Conservation (phyloP, 2,888 invertebrate genomes). For the Pycnomerus fuliginosus region DNA sequence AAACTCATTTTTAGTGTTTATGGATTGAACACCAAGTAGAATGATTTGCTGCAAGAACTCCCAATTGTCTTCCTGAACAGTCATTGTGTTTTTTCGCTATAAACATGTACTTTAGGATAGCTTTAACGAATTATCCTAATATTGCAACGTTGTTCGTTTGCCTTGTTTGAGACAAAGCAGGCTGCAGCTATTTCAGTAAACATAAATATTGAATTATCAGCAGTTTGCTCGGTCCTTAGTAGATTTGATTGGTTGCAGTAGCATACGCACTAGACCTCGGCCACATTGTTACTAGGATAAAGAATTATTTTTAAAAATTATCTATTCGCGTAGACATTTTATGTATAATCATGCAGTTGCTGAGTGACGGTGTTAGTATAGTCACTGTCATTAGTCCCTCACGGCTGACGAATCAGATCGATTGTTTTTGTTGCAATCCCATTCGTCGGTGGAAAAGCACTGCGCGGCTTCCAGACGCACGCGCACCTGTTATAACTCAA, state of each 20-base stretch:
- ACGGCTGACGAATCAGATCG: conserved; percentile 29
- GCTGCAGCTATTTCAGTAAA: too few relatives aligned
- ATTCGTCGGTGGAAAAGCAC: conserved; percentile 6
- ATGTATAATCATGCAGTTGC: conserved; percentile 47
- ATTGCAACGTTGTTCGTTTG: conserved; percentile 43
- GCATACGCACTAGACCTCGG: conserved; percentile 43
- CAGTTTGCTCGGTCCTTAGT: conserved; percentile 17
- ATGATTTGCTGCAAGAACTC: conserved; percentile 22
- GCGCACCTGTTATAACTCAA: conserved; percentile 46
- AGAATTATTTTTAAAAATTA: conserved; percentile 49
- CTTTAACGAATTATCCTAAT: conserved; percentile 39
- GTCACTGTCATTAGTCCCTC: conserved; percentile 40
- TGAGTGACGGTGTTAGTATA: conserved; percentile 42
- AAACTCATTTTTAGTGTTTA: conserved; percentile 11
- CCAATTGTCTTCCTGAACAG: conserved; percentile 43
- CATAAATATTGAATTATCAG: too few relatives aligned
- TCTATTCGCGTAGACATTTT: conserved; percentile 48
- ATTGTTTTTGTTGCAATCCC: conserved; percentile 2
- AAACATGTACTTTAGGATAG: conserved; percentile 41
- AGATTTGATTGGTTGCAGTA: conserved; percentile 45
- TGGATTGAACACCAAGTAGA: conserved; percentile 42
- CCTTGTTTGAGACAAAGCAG: too few relatives aligned
- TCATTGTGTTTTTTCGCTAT: conserved; percentile 47
- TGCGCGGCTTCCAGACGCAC: conserved; percentile 44
- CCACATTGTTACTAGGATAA: conserved; percentile 49